A percentile compares a stretch with the other conserved stretches of the same genome.
These are phyloP conservation scores for Coenobita brevimanus DNA, from an alignment of 1,140 invertebrate genomes.

Conservation along the genomic window DNA sequence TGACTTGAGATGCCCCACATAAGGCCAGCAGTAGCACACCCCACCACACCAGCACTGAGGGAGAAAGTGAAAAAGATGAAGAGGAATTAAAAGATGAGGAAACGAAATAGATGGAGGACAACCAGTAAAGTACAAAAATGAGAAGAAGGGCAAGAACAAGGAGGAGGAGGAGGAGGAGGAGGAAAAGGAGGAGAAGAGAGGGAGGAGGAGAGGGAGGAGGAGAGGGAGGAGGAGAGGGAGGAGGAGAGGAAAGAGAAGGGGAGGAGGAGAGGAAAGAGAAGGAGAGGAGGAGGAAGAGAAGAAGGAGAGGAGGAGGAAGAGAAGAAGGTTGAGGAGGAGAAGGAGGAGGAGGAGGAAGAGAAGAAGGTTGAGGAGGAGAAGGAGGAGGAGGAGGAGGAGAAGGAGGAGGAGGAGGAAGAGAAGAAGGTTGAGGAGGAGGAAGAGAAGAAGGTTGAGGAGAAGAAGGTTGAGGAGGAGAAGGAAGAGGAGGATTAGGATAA, in stretches of 20 bases:
- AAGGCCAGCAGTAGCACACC: too few relatives aligned
- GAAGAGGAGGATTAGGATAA: neutral
- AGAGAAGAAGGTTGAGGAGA: slow-evolving; percentile 1
- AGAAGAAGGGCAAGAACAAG: neutral
- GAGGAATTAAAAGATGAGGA: neutral
- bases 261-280: neutral
- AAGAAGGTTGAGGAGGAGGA: neutral
- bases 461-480: neutral
- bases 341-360: neutral
- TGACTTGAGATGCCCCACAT: too few relatives aligned
- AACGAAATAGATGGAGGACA: neutral
- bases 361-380: neutral
- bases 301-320: neutral
- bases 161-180: neutral
- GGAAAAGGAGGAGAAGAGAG: neutral
- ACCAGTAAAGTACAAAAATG: neutral
- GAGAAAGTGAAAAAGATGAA: neutral
- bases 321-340: neutral
- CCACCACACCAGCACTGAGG: too few relatives aligned
- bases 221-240: neutral
- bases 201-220: neutral
- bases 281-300: neutral
- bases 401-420: neutral
- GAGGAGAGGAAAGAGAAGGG: neutral
- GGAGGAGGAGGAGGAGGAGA: neutral